These are phyloP conservation scores for Drosophila merina DNA, from an alignment of 2,888 invertebrate genomes.

Conservation along the genomic window DNA sequence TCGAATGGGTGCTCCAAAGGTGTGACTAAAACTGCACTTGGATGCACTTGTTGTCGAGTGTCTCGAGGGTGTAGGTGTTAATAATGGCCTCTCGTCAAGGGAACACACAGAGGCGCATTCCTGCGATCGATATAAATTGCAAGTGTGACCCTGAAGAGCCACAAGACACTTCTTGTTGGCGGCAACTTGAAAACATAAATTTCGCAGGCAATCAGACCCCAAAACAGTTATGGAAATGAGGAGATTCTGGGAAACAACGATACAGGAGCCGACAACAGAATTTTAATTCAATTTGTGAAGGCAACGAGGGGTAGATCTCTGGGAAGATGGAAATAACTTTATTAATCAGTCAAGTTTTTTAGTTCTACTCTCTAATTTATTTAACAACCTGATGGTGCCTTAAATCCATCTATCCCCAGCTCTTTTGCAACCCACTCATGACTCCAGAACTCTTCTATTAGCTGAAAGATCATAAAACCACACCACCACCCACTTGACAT, in stretches of 20 bases:
- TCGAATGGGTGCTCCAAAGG: slow-evolving; percentile 44
- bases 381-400: slow-evolving; percentile 14
- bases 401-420: slow-evolving; percentile 4
- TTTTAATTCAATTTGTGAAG: slow-evolving; percentile 69
- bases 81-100: slow-evolving; percentile 3
- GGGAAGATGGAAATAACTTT: neutral
- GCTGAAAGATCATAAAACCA: slow-evolving; percentile 26
- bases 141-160: slow-evolving; percentile 73
- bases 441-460: slow-evolving; percentile 30
- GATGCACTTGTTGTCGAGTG: slow-evolving; percentile 39
- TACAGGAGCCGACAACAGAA: slow-evolving; percentile 50
- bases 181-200: slow-evolving; percentile 41
- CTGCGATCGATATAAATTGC: slow-evolving; percentile 75
- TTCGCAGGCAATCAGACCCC: slow-evolving; percentile 36
- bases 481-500: slow-evolving; percentile 48
- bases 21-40: slow-evolving; percentile 43
- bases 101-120: neutral
- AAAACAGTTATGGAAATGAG: slow-evolving; percentile 71
- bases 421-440: slow-evolving; percentile 17
- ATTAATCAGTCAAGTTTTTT: neutral
- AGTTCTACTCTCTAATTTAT: neutral
- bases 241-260: too few species aligned
- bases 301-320: slow-evolving; percentile 37
- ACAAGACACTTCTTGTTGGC: slow-evolving; percentile 20
- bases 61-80: slow-evolving; percentile 11